Conservation (phyloP, 2,888 invertebrate genomes). For the Leucania comma region DNA sequence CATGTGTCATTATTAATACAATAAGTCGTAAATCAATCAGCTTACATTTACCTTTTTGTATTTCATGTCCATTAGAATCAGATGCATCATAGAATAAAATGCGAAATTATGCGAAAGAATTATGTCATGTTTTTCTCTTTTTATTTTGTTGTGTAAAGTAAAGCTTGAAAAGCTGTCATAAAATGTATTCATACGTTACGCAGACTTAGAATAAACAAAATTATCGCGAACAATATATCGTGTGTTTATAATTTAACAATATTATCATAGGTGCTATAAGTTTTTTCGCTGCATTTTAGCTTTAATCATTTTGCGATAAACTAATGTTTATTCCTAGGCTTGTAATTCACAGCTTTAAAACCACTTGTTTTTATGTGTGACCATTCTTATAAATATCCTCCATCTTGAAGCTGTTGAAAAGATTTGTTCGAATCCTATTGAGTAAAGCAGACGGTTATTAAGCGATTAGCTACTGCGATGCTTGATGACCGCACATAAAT, state of each 20-base stretch:
- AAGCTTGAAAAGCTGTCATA: not conserved
- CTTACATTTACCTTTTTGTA: constrained; percentile 46
- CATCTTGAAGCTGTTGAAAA: no score
- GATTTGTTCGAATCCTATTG: no score
- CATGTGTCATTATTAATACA: constrained; percentile 63
- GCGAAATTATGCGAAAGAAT: constrained; percentile 27
- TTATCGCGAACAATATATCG: not conserved
- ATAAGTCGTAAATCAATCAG: constrained; percentile 58
- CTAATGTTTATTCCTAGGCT: no score
- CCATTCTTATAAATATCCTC: no score
- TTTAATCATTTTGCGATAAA: no score
- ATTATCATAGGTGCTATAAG: not conserved
- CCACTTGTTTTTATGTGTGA: no score
- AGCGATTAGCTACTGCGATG: no score
- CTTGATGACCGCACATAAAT: no score
- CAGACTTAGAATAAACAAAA: not conserved
- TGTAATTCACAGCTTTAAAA: no score
- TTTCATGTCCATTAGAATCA: constrained; percentile 42
- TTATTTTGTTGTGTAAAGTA: not conserved
- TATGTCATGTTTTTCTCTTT: constrained; percentile 30
- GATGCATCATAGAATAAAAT: constrained; percentile 49
- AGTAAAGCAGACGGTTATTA: no score
- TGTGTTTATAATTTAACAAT: not conserved
- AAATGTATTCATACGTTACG: not conserved
- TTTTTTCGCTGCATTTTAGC: no score